Conservation (phyloP, 2,113 vertebrate genomes). For the Emydocephalus ijimae region DNA sequence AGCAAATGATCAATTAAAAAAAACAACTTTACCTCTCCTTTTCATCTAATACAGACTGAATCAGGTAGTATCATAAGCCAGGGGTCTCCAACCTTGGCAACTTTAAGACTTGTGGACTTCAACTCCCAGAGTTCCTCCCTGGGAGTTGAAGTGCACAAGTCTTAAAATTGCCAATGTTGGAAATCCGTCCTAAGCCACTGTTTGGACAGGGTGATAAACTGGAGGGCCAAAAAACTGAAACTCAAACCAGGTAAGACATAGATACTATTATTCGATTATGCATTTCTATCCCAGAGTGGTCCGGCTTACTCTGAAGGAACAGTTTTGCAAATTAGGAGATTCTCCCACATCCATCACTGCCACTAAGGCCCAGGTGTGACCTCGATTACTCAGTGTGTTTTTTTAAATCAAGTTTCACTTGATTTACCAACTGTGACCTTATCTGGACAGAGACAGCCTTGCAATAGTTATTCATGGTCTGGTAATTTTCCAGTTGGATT, state of each 20-base stretch:
- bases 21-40: not conserved
- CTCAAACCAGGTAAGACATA: not conserved
- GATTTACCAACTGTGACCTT: not conserved
- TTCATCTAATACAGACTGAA: not conserved
- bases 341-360: not conserved
- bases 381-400: not conserved
- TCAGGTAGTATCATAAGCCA: not conserved
- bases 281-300: not conserved
- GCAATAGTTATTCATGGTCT: not conserved
- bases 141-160: no score
- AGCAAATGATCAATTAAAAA: not conserved
- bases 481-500: not conserved
- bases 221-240: not conserved
- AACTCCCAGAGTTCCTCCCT: no score
- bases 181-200: not conserved
- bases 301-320: not conserved
- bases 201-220: not conserved
- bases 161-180: no score
- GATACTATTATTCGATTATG: not conserved
- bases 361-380: not conserved
- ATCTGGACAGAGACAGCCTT: not conserved
- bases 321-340: not conserved
- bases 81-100: no score
- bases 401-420: not conserved
- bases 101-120: no score